Percentiles rank a stretch among this genome's conserved stretches.
phyloP scores from a whole-genome alignment of 1,140 invertebrate species.

The Aradophagus sp. region DNA sequence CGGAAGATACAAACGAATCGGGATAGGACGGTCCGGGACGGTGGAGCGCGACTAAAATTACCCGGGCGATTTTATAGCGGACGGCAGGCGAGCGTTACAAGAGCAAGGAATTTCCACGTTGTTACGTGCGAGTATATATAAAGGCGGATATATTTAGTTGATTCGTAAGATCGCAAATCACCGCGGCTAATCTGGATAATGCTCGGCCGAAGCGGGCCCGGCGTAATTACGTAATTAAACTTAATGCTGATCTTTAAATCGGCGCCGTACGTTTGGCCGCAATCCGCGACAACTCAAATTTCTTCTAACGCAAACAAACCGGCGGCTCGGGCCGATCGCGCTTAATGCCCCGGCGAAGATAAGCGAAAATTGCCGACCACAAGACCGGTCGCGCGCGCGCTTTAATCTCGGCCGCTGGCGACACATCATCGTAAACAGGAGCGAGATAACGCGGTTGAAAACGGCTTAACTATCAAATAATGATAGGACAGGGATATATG shows the following conservation, averaged over 20 bases:
- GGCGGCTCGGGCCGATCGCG: too few relatives aligned
- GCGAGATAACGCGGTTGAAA: slow-evolving; percentile 47
- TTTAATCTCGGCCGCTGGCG: slow-evolving; percentile 28
- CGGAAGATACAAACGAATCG: slow-evolving; percentile 39
- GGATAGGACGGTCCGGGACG: slow-evolving; percentile 29
- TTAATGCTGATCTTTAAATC: slow-evolving; percentile 23
- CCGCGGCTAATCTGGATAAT: slow-evolving; percentile 21
- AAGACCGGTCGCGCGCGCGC: slow-evolving; percentile 11
- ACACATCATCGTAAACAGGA: slow-evolving; percentile 42
- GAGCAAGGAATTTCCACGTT: slow-evolving; percentile 23
- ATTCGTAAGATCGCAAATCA: slow-evolving; percentile 45
- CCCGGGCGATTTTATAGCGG: slow-evolving; percentile 18
- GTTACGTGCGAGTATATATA: slow-evolving; percentile 35
- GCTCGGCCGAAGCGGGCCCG: neutral
- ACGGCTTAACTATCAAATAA: slow-evolving; percentile 56
- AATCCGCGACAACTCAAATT: slow-evolving; percentile 6
- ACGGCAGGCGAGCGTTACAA: slow-evolving; percentile 21
- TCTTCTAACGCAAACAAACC: too few relatives aligned
- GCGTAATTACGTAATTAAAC: slow-evolving; percentile 25
- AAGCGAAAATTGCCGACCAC: slow-evolving; percentile 17
- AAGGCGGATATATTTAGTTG: slow-evolving; percentile 37
- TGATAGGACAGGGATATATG: slow-evolving; percentile 52
- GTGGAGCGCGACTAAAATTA: slow-evolving; percentile 43
- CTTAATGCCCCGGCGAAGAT: slow-evolving; percentile 21
- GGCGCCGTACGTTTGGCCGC: slow-evolving; percentile 1